These are phyloP conservation scores for Sclerurus mexicanus DNA, from an alignment of 2,113 vertebrate species.

Conservation along the genomic window DNA sequence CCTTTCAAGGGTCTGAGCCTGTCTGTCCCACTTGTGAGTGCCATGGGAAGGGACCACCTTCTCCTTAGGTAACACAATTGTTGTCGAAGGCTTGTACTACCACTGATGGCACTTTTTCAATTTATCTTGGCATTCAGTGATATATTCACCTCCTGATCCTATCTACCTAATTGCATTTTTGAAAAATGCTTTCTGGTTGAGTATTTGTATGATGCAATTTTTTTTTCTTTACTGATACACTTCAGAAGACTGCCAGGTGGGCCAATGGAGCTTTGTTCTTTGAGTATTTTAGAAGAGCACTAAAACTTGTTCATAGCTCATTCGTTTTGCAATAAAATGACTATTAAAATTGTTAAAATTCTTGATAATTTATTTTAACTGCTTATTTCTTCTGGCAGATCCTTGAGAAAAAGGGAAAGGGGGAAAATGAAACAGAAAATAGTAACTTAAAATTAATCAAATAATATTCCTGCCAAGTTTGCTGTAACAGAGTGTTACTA, in stretches of 20 bases:
- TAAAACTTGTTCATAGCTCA: neutral
- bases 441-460: conserved; percentile 2
- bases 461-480: neutral
- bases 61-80: neutral
- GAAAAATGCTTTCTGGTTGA: neutral
- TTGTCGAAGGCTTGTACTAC: neutral
- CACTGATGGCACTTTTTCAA: neutral
- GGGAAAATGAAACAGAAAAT: neutral
- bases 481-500: neutral
- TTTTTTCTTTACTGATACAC: neutral
- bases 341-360: neutral
- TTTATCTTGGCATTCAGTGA: neutral
- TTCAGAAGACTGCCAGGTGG: neutral
- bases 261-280: neutral
- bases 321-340: neutral
- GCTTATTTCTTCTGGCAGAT: neutral
- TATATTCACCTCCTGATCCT: neutral
- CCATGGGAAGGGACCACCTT: neutral
- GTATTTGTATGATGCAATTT: neutral
- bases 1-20: neutral
- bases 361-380: neutral
- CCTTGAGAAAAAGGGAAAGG: neutral
- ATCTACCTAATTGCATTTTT: neutral
- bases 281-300: neutral
- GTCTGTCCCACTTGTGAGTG: neutral